A percentile compares a stretch with the other conserved stretches of the same genome.
phyloP scores from a whole-genome alignment of 2,113 vertebrate species.

The Castor canadensis region DNA sequence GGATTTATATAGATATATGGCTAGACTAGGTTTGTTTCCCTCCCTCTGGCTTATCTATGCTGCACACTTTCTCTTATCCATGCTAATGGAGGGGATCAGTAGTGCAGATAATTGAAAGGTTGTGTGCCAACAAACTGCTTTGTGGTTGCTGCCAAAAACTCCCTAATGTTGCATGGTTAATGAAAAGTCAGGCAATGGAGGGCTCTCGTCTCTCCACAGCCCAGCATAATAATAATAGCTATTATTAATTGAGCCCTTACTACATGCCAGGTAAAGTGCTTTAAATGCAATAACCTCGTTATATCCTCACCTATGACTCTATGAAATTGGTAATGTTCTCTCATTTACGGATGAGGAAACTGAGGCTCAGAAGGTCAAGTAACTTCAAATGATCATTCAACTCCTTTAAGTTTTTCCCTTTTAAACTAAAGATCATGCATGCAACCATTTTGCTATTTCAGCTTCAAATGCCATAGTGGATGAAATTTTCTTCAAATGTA shows the following conservation, averaged over 20 bases:
- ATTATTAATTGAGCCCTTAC: conserved; percentile 38
- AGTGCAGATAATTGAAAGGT: conserved; percentile 75
- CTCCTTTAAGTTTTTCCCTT: background rate
- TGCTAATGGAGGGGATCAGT: conserved; percentile 62
- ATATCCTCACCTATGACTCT: background rate
- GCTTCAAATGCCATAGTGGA: rapidly evolving
- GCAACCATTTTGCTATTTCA: background rate
- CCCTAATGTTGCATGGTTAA: conserved; percentile 52
- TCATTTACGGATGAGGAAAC: conserved; percentile 20
- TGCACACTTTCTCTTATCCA: conserved; percentile 51
- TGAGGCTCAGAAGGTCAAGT: background rate
- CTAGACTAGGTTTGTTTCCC: background rate
- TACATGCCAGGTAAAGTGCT: background rate
- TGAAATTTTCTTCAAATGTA: background rate
- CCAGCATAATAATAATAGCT: background rate
- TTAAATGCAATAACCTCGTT: background rate
- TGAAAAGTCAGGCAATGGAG: conserved; percentile 45
- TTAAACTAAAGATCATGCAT: background rate
- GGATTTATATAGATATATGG: conserved; percentile 50
- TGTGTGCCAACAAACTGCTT: conserved; percentile 63
- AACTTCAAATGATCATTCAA: background rate
- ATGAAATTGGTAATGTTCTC: background rate
- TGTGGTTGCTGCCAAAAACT: conserved; percentile 63
- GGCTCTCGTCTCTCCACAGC: background rate
- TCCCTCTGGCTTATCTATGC: conserved; percentile 52